Evolutionary conservation across 2,113 vertebrate species (phyloP), one percentile per base, ranked within the genome.

Genomic region (Vombatus ursinus): DNA sequence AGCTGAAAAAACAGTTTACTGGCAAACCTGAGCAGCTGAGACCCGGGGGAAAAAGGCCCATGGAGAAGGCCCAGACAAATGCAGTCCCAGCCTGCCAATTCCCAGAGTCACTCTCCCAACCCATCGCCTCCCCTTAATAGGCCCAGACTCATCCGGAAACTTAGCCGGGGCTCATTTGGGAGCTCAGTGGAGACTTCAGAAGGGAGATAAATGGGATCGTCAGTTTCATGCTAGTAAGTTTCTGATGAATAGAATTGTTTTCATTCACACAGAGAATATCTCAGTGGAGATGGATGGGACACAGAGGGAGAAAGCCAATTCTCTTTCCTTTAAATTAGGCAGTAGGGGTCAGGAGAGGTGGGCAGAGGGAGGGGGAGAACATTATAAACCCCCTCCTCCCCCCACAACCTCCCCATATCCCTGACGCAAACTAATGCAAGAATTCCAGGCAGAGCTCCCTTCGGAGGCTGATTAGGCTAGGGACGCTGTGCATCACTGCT

Each of bases 241-340:
- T 95, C 90, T 94, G 94, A 93, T 89, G 84, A 92, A 96, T 53
- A 50, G 94, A 96, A 96, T 93, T 37, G 92, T 94, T 54, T 96
- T 95, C 0, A 28, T 8, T 96, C 14, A 3, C 28, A 0, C 2
- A 52, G 50, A 49, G 96, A 52, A 95, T 96, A 97, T 95, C 28
- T 37, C 92, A 23, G 91, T 94, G 93, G 94, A 52, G 89, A 91
- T 10, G 28, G 95, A 95, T 57, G 90, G 44, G 92, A 94, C n/a
- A 5, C 24, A 57, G 31, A 0, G 0, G 44, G 24, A n/a, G 49
- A 93, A 95, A 95, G 93, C 50, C 47, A 28, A n/a, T 94, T 89
- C 94, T 95, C 10, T 1, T 48, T 91, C 89, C 37, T 77, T 68
- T n/a, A 90, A 94, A 89, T 0, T 68, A 96, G 53, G 89, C 26